Evolutionary conservation across 2,113 vertebrate genomes (phyloP).

Genomic region (Bathybates hornii): DNA sequence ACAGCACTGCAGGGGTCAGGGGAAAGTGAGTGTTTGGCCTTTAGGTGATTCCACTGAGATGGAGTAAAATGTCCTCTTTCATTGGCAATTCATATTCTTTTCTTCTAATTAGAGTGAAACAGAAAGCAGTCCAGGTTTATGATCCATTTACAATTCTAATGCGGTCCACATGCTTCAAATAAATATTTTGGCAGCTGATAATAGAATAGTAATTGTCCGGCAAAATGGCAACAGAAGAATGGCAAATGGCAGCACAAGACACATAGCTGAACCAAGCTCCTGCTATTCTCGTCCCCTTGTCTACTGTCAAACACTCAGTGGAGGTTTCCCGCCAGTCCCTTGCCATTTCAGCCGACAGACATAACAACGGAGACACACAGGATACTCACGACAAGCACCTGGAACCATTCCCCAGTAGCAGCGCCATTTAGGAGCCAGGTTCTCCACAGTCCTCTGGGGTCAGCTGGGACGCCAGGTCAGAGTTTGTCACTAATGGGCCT

Average conservation of each 20-base stretch:
- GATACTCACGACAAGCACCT: constrained; percentile 36
- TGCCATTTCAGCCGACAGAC: background rate
- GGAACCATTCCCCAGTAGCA: constrained; percentile 12
- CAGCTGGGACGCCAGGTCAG: constrained; percentile 38
- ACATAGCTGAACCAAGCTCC: background rate
- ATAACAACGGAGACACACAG: background rate
- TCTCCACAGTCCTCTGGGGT: constrained; percentile 46
- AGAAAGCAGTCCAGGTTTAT: background rate
- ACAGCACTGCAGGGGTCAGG: background rate
- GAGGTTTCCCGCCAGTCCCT: constrained; percentile 20
- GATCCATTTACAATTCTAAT: constrained; percentile 44
- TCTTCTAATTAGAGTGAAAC: constrained; percentile 37
- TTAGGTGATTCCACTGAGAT: constrained; percentile 40
- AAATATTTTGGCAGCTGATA: constrained; percentile 22
- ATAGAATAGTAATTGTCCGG: constrained; percentile 13
- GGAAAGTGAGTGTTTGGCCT: constrained; percentile 40
- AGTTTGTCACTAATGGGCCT: constrained; percentile 65
- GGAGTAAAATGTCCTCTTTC: constrained; percentile 42
- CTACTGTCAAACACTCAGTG: background rate
- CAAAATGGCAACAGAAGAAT: constrained; percentile 23
- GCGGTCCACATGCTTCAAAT: background rate
- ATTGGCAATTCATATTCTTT: constrained; percentile 22
- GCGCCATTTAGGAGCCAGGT: constrained; percentile 56
- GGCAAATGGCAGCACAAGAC: constrained; percentile 5
- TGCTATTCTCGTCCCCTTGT: background rate